Conservation (phyloP, 2,888 invertebrate genomes). For the Ormyrus nitidulus region DNA sequence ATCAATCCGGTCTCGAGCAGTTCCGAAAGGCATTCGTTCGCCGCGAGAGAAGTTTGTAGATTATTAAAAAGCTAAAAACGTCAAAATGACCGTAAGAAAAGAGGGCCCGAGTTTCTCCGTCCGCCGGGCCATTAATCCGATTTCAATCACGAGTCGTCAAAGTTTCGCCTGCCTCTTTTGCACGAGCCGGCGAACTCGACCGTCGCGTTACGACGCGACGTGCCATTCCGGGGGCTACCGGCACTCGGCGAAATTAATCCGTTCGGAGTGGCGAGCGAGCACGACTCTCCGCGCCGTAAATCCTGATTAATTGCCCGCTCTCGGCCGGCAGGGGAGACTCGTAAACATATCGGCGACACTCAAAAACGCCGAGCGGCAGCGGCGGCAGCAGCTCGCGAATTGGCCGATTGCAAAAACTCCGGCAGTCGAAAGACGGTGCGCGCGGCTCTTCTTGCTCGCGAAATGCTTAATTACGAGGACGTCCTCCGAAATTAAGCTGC, state of each 20-base stretch:
- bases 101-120: too few relatives aligned
- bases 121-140: too few relatives aligned
- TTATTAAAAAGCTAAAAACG: too few relatives aligned
- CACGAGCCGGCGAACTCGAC: background rate
- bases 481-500: too few relatives aligned
- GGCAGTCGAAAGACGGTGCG: background rate
- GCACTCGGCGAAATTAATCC: constrained; percentile 51
- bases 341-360: constrained; percentile 64
- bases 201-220: background rate
- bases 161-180: too few relatives aligned
- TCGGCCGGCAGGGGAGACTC: constrained; percentile 59
- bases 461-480: constrained; percentile 10
- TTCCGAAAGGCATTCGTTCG: too few relatives aligned
- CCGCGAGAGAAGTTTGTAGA: too few relatives aligned
- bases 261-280: constrained; percentile 62
- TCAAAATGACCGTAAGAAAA: too few relatives aligned
- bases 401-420: background rate
- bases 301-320: constrained; percentile 69
- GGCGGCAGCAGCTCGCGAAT: constrained; percentile 12
- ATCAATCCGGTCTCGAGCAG: too few relatives aligned
- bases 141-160: too few relatives aligned
- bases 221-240: background rate
- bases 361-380: constrained; percentile 57
- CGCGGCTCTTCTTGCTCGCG: background rate
- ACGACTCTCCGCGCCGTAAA: constrained; percentile 65